Percentiles rank a stretch among this genome's conserved stretches.
phyloP scores from a whole-genome alignment of 2,113 vertebrate genomes.

The Lasiurus borealis region DNA sequence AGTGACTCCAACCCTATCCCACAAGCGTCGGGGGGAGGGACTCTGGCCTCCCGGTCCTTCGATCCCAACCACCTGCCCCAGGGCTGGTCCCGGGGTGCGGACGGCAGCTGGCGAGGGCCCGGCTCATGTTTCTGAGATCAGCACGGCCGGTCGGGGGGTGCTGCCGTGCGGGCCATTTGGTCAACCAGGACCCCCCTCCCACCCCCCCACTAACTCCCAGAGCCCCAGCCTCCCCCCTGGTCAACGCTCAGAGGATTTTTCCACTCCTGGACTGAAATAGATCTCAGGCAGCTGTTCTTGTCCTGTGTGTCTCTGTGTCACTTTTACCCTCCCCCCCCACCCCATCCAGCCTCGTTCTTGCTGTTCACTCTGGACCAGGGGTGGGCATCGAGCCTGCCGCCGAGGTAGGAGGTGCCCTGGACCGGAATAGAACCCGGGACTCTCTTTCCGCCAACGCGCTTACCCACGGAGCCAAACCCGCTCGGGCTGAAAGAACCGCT shows the following conservation, averaged over 20 bases:
- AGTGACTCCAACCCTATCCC: not conserved
- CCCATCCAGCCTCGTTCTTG: not conserved
- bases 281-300: constrained; percentile 65
- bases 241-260: constrained; percentile 75
- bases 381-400: no score
- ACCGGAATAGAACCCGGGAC: no score
- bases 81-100: not conserved
- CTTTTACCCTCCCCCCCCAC: not conserved
- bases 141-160: constrained; percentile 27
- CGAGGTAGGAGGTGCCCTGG: no score
- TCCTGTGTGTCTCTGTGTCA: constrained; percentile 11
- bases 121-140: constrained; percentile 63
- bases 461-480: no score
- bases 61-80: not conserved
- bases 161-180: constrained; percentile 30
- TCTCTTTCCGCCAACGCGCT: no score
- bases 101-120: constrained; percentile 26
- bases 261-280: constrained; percentile 72
- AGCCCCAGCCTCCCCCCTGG: constrained; percentile 68
- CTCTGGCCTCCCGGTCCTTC: not conserved
- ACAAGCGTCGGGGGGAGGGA: not conserved
- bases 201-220: not conserved
- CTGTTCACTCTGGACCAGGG: constrained; percentile 18
- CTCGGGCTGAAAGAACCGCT: not conserved
- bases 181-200: constrained; percentile 31